Percentiles rank a stretch among this genome's conserved stretches.
Evolutionary conservation across 2,888 invertebrate species (phyloP).

Genomic region (Dynastes maya): DNA sequence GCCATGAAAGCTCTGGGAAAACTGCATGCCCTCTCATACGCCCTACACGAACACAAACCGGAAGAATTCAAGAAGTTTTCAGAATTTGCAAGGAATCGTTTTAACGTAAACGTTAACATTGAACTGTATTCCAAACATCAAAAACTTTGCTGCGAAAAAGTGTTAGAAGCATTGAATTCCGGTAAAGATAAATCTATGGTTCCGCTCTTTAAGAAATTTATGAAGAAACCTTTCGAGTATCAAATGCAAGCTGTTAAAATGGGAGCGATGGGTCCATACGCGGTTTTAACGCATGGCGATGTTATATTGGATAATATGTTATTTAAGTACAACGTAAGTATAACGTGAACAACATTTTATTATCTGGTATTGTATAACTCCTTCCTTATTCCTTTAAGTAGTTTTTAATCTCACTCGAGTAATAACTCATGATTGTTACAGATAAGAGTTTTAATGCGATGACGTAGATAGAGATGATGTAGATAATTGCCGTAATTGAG

Average conservation of each 20-base stretch:
- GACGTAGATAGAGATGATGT: background rate
- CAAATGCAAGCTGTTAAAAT: slow-evolving; percentile 49
- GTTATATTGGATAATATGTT: slow-evolving; percentile 60
- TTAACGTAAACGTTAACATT: slow-evolving; percentile 50
- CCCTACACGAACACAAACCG: slow-evolving; percentile 58
- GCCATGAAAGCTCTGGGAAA: slow-evolving; percentile 60
- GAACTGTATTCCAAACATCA: slow-evolving; percentile 33
- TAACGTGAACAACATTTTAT: background rate
- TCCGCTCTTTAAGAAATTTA: slow-evolving; percentile 52
- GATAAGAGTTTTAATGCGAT: background rate
- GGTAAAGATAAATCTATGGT: slow-evolving; percentile 50
- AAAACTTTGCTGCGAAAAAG: slow-evolving; percentile 42
- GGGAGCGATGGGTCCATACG: slow-evolving; percentile 55
- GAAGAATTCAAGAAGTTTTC: slow-evolving; percentile 57
- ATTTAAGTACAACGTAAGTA: slow-evolving; percentile 59
- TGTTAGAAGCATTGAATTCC: slow-evolving; percentile 43
- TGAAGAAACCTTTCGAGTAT: slow-evolving; percentile 50
- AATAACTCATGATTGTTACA: background rate
- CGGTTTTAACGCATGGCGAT: slow-evolving; percentile 61
- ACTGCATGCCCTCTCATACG: slow-evolving; percentile 63
- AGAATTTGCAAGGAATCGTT: slow-evolving; percentile 54
- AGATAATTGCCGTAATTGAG: background rate
- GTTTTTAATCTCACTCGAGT: background rate
- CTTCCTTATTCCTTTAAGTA: too few relatives aligned
- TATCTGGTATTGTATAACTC: too few relatives aligned